Base-by-base conservation (phyloP, 2,888 invertebrate genomes). In the Ectemnius cavifrons region DNA sequence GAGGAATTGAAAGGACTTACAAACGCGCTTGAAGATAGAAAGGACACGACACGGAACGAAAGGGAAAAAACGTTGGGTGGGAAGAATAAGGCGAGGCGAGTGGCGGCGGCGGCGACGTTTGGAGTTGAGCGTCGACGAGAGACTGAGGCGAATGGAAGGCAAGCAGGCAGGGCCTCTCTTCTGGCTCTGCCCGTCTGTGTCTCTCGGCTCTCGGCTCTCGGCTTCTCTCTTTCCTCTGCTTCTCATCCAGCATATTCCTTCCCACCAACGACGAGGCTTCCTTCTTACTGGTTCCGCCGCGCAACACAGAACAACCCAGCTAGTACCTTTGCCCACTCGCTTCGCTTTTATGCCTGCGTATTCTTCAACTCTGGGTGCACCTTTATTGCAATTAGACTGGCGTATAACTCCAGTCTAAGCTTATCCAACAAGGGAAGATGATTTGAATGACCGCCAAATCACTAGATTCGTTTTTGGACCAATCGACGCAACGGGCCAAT, bases 71-170 rank as follows among this genome's bases (percentile, higher is more conserved):
- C 37, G 8, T 6, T 37, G 37, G 37, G 37, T 23, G 37, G 37
- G 37, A 52, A 52, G 45, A 57, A 57, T 27, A 57, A 37, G 63
- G 58, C 62, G 49, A 65, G 66, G 58, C 60, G 46, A 37, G 56
- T 52, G 56, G 46, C 23, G 71, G 78, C 57, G 80, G 46, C 23
- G 71, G 78, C 59, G 80, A 86, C 84, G 85, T 82, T 84, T 85
- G 78, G 78, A 82, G 81, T 86, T 73, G 87, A 86, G 86, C 81
- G 87, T 81, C 88, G 84, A 83, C 77, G 81, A 83, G 84, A 87
- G 88, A 89, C 88, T 88, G 89, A 37, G 37, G 84, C 84, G 85
- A 85, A 84, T 84, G 83, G 52, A 52, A 52, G 37, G 37, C 5
- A 37, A 11, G 37, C 11, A 11, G 37, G 16, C 14, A 52, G 5